These are phyloP conservation scores for Xanthia togata DNA, from an alignment of 2,888 invertebrate species.

Conservation along the genomic window DNA sequence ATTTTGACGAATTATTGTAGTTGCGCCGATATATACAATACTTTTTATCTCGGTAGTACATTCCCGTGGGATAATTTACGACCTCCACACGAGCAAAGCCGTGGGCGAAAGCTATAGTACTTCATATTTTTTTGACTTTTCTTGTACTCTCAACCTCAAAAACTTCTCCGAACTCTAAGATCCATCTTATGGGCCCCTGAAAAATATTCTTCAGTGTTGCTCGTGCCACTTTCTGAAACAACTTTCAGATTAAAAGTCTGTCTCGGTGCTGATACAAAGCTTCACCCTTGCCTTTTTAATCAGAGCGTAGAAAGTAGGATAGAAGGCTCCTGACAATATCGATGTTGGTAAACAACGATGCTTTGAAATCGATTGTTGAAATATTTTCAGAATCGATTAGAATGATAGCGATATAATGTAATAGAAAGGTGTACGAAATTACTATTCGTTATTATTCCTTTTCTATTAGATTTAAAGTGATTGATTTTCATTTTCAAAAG, in stretches of 20 bases:
- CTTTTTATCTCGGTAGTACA: no score
- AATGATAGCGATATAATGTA: no score
- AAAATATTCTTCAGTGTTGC: conserved; percentile 45
- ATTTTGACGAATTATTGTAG: no score
- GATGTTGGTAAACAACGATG: conserved; percentile 15
- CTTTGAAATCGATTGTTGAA: not conserved
- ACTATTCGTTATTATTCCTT: no score
- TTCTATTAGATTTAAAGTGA: not conserved
- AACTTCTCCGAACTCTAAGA: conserved; percentile 26
- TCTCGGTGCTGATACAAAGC: conserved; percentile 56
- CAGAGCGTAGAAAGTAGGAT: conserved; percentile 49
- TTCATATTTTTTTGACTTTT: conserved; percentile 27
- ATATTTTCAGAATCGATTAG: not conserved
- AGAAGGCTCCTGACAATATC: conserved; percentile 28
- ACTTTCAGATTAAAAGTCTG: conserved; percentile 66
- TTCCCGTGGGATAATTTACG: no score
- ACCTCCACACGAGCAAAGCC: no score
- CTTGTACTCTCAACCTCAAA: conserved; percentile 23
- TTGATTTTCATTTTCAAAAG: not conserved
- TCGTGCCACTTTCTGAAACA: conserved; percentile 52
- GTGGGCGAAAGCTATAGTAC: no score
- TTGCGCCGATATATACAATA: no score
- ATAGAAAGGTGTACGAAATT: no score
- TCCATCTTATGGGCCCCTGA: conserved; percentile 41
- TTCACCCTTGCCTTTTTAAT: conserved; percentile 67